Conservation (phyloP, 1,140 invertebrate genomes). For the Scylla paramamosain region DNA sequence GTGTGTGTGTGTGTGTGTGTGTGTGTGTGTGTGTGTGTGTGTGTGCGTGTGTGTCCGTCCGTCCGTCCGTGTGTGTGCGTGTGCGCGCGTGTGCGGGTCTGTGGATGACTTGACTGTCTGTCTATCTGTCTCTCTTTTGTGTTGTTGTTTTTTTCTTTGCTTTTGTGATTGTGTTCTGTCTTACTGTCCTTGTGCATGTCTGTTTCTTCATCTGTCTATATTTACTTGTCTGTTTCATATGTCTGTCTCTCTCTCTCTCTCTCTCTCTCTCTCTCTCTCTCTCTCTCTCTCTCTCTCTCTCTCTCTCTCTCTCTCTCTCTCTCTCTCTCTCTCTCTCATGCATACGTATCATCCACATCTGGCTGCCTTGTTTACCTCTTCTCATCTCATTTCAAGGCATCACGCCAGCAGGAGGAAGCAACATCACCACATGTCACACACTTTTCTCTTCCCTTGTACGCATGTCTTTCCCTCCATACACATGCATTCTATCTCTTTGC, state of each 20-base stretch:
- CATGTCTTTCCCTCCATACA: no score
- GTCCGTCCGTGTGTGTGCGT: neutral
- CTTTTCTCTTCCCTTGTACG: no score
- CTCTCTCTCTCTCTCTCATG: constrained; percentile 35
- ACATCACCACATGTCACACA: neutral
- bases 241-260: constrained; percentile 55
- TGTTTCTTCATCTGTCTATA: constrained; percentile 39
- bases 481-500: no score
- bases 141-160: no score
- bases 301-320: constrained; percentile 57
- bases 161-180: neutral
- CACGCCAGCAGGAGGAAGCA: neutral
- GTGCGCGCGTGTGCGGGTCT: no score
- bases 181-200: neutral
- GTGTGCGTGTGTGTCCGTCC: constrained; percentile 24
- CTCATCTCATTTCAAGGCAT: neutral
- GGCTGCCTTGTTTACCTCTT: neutral
- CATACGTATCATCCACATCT: neutral
- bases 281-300: constrained; percentile 61
- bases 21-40: neutral
- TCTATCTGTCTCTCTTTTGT: neutral
- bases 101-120: neutral
- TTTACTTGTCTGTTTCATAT: neutral
- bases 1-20: neutral
- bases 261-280: constrained; percentile 61